Evolutionary conservation across 2,797 vertebrate genomes (phyloP), one percentile per base, ranked within the genome.

Genomic region (Pempheris klunzingeri): DNA sequence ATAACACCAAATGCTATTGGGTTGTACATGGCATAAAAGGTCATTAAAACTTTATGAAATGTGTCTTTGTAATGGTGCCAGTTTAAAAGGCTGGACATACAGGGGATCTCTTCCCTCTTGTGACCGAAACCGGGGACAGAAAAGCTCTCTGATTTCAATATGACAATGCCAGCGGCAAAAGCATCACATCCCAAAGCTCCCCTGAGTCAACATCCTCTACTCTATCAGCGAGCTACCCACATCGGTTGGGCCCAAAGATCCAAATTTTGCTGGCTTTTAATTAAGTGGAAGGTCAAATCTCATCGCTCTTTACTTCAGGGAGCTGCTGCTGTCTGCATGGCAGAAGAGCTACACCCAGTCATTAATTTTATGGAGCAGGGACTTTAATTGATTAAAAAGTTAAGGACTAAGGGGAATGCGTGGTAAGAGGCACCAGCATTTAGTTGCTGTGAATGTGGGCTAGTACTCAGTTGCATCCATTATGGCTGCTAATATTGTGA

Each of bases 211-310:
- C 82, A 68, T 74, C 67, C 76, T 80, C 67, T 53, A 52, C 68
- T 84, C 79, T 58, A 83, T 87, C 78, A 81, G 71, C 49, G 77
- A 63, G 80, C 82, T 79, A 62, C 85, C 81, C 41, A 34, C 46
- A 64, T 78, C 78, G 69, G 83, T 88, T 80, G 61, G 71, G 75
- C 87, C 79, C 62, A 81, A 88, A 92, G 93, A 94, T 93, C 92
- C 85, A 93, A 92, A 92, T 94, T 94, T 79, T 74, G 81, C 91
- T 92, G 93, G 89, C 93, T 94, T 94, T 95, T 94, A 95, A 94
- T 95, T 94, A 95, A 95, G 87, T 90, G 85, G 90, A 92, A 93
- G 93, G 94, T 95, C 93, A 94, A 93, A 91, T 92, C 91, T 92
- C 92, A 93, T 90, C 49, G 83, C 92, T 84, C 83, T 83, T 83